Evolutionary conservation across 2,797 vertebrate species (phyloP), one percentile per base, ranked within the genome.

Genomic region (Calcarius lapponicus): DNA sequence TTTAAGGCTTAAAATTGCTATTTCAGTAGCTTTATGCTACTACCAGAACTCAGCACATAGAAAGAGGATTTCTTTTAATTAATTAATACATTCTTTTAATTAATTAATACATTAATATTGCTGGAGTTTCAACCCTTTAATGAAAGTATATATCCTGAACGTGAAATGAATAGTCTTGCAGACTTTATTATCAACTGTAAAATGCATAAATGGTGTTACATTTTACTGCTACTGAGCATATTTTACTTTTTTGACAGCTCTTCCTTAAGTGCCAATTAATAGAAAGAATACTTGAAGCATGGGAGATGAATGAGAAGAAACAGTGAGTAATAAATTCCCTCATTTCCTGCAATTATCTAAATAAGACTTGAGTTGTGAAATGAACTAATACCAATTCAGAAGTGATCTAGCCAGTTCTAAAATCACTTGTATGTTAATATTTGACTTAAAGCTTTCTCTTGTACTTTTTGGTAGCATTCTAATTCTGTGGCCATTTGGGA

Each of bases 231-330:
- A 6, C 45, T 97, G 88, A 97, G 58, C 31, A 10, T 66, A 28
- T 60, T 94, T 93, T 95, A 47, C 31, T 64, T 92, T 93, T 88
- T 75, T 93, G 43, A 31, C 97, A 99, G 99, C 98, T 99, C 90
- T 99, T 99, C 98, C 98, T 99, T 97, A 99, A 99, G 98, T 99
- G 99, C 98, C 98, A 99, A 93, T 98, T 99, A 97, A 98, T 99
- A 97, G 99, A 99, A 97, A 98, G 99, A 98, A 99, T 99, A 97
- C 96, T 99, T 94, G 99, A 99, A 42, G 99, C 99, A 10, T 99
- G 99, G 99, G 98, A 98, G 91, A 98, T 98, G 97, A 99, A 99
- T 88, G 99, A 99, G 95, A 99, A 98, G 96, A 99, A 99, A 96
- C 99, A 99, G 99, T 99, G 97, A 99, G 99, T 98, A 95, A 76